Evolutionary conservation across 1,140 invertebrate genomes (phyloP), one percentile per base, ranked within the genome.

Genomic region (Bombus picipes): DNA sequence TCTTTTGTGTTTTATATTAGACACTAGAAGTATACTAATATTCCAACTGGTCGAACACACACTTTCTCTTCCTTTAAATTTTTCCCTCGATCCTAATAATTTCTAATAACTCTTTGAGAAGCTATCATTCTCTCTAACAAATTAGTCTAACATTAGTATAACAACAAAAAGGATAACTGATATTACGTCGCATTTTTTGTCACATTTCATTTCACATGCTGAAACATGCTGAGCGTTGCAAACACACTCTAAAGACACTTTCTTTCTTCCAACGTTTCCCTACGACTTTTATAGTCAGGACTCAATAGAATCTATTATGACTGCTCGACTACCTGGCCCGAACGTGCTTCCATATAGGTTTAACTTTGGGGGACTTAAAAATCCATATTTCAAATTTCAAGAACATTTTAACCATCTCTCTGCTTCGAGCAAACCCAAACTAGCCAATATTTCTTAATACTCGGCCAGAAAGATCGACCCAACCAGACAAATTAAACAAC

Each of bases 261-360:
- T 74, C 37, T 82, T 65, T 79, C 77, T 43, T 28, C 41, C 32
- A 68, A 68, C 43, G 62, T 68, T 65, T 65, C 53, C 57, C 81
- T 74, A 34, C 12, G 71, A 74, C 71, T 82, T 82, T 82, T 82
- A 82, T 47, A 53, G 39, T 71, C 41, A 34, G 25, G 18, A 82
- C 53, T 82, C 47, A 74, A 74, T 74, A 82, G 57, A 82, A 82
- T 62, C 71, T 75, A 82, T 82, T 65, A 74, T 75, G 28, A 75
- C 70, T 62, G 10, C 28, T 62, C 39, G 25, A 32, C 68, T 62
- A 82, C 80, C 80, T 73, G 71, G 41, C 39, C 10, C 77, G 77
- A 62, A 9, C 47, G 57, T 12, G n/a, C 39, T 43, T 65, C 70
- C 70, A 3, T 59, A 65, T 62, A 65, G 70, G 71, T n/a, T 68